Evolutionary conservation across 2,888 invertebrate species (phyloP).

Genomic region (Mactromeris polynyma): DNA sequence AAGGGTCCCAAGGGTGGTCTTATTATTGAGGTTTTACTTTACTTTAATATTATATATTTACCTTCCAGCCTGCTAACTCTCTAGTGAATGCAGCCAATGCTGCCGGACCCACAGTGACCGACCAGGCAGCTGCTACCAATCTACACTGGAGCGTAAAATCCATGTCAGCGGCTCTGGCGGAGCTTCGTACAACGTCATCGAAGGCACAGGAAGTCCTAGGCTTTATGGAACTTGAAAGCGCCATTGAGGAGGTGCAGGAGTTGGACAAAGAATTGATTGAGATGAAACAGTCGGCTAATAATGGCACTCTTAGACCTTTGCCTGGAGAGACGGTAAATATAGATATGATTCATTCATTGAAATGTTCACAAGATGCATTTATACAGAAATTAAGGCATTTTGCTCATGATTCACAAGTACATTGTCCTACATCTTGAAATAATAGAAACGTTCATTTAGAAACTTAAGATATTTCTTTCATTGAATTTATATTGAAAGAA

Average conservation of each 20-base stretch:
- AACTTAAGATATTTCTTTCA: too few relatives aligned
- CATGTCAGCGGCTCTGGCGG: slow-evolving; percentile 89
- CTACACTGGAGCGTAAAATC: slow-evolving; percentile 92
- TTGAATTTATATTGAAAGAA: too few relatives aligned
- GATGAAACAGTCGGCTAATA: slow-evolving; percentile 92
- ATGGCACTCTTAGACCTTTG: slow-evolving; percentile 92
- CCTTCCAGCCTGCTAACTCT: slow-evolving; percentile 88
- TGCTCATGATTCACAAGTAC: too few relatives aligned
- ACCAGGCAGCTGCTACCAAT: slow-evolving; percentile 92
- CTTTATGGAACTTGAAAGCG: slow-evolving; percentile 92
- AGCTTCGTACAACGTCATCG: slow-evolving; percentile 89
- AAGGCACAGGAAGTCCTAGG: slow-evolving; percentile 88
- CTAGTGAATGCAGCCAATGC: slow-evolving; percentile 93
- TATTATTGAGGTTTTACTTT: too few relatives aligned
- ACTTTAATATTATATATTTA: too few relatives aligned
- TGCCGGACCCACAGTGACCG: slow-evolving; percentile 93
- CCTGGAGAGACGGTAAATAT: slow-evolving; percentile 93
- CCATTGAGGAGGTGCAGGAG: slow-evolving; percentile 93
- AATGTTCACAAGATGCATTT: too few relatives aligned
- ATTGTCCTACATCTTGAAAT: too few relatives aligned
- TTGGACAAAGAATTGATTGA: slow-evolving; percentile 94
- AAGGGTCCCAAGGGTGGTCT: too few relatives aligned
- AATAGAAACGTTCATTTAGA: too few relatives aligned
- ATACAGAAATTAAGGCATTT: too few relatives aligned
- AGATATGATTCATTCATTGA: too few relatives aligned